Evolutionary conservation across 2,888 invertebrate species (phyloP).

Genomic region (Cloeon dipterum): DNA sequence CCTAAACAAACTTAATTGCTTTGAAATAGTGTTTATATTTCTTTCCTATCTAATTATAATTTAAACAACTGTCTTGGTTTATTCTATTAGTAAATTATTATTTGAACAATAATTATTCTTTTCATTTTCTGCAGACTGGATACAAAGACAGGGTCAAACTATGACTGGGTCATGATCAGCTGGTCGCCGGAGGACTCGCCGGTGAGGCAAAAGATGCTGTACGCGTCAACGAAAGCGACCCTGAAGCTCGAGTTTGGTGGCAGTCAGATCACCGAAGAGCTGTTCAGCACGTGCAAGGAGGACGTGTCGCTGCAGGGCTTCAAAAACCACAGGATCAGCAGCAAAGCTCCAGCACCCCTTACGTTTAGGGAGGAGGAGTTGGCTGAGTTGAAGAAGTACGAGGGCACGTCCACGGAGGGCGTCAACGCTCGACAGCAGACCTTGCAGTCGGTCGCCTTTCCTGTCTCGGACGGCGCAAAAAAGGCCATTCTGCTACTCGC

Average conservation of each 20-base stretch:
- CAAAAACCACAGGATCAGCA: constrained; percentile 48
- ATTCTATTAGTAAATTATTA: too few relatives aligned
- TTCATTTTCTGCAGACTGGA: constrained; percentile 47
- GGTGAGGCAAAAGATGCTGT: constrained; percentile 89
- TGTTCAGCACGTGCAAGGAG: constrained; percentile 67
- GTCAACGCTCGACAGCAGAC: constrained; percentile 74
- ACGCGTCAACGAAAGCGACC: constrained; percentile 93
- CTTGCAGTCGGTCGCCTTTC: constrained; percentile 71
- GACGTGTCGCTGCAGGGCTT: constrained; percentile 69
- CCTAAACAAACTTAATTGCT: constrained; percentile 1
- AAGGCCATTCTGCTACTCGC: constrained; percentile 51
- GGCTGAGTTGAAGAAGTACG: constrained; percentile 48
- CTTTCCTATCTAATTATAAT: too few relatives aligned
- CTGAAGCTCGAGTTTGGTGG: constrained; percentile 91
- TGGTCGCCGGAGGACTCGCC: constrained; percentile 88
- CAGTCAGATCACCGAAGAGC: constrained; percentile 79
- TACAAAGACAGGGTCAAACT: constrained; percentile 34
- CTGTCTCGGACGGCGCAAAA: constrained; percentile 57
- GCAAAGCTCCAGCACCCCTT: constrained; percentile 69
- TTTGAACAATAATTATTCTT: too few relatives aligned
- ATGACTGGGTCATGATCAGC: constrained; percentile 80
- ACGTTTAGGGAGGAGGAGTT: constrained; percentile 72
- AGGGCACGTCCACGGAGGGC: constrained; percentile 31
- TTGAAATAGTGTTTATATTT: not conserved
- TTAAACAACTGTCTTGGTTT: too few relatives aligned